These are phyloP conservation scores for Pandemis heparana DNA, from an alignment of 2,888 invertebrate genomes.

Conservation along the genomic window DNA sequence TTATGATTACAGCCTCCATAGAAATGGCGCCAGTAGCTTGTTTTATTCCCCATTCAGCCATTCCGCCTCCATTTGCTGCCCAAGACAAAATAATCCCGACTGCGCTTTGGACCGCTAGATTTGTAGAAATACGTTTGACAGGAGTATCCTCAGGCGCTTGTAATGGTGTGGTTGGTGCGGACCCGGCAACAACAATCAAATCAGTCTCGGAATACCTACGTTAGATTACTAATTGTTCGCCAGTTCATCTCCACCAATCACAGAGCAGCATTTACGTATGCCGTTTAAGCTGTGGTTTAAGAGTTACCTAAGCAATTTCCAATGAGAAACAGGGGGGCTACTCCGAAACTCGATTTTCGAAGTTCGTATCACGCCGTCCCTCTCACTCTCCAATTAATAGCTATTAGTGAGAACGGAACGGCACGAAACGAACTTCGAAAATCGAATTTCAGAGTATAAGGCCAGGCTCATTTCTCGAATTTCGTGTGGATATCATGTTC, in stretches of 20 bases:
- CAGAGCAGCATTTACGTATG: neutral
- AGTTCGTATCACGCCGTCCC: too few relatives aligned
- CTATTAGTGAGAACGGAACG: too few relatives aligned
- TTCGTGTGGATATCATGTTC: neutral
- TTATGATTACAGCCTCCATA: neutral
- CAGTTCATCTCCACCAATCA: conserved; percentile 1
- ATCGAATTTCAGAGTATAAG: too few relatives aligned
- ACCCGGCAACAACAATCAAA: conserved; percentile 2
- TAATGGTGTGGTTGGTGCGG: neutral
- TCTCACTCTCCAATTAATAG: too few relatives aligned
- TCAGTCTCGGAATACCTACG: conserved; percentile 6
- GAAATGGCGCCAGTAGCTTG: neutral
- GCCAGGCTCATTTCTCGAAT: neutral
- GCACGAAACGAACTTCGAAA: too few relatives aligned
- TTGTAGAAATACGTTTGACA: neutral
- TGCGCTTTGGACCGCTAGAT: too few relatives aligned
- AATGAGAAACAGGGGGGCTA: too few relatives aligned
- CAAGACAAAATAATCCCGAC: neutral
- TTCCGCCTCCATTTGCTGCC: neutral
- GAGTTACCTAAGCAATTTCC: conserved; percentile 8
- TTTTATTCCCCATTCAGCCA: neutral
- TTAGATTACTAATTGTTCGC: conserved; percentile 14
- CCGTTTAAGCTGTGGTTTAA: neutral
- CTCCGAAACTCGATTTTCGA: too few relatives aligned
- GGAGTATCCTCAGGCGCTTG: neutral